Evolutionary conservation across 2,888 invertebrate genomes (phyloP).

Genomic region (Dasysyrphus albostriatus): DNA sequence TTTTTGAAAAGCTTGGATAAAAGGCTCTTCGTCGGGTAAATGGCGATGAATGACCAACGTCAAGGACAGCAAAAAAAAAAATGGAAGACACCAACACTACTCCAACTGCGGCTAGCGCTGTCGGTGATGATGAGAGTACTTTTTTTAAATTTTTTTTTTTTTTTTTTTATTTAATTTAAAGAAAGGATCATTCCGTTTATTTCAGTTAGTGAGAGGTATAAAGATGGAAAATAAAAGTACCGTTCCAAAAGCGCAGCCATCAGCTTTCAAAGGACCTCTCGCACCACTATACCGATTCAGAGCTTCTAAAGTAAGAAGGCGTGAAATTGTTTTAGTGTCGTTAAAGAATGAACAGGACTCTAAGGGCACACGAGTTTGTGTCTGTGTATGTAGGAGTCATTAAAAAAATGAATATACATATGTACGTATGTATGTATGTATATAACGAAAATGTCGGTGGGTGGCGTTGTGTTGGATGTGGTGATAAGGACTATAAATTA

Average conservation of each 20-base stretch:
- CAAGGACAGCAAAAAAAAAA: slow-evolving; percentile 38
- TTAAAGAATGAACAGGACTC: slow-evolving; percentile 39
- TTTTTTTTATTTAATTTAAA: slow-evolving; percentile 48
- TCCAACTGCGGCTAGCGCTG: slow-evolving; percentile 31
- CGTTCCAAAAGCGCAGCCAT: slow-evolving; percentile 51
- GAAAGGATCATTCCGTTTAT: slow-evolving; percentile 57
- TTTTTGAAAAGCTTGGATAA: slow-evolving; percentile 57
- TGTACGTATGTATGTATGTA: neutral
- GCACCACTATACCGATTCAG: neutral
- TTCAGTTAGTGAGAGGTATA: slow-evolving; percentile 34
- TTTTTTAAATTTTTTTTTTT: neutral
- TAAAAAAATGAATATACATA: neutral
- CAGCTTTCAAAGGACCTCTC: slow-evolving; percentile 50
- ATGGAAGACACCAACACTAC: slow-evolving; percentile 29
- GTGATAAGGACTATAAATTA: slow-evolving; percentile 66
- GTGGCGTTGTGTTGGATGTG: slow-evolving; percentile 19
- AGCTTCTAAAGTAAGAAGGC: slow-evolving; percentile 59
- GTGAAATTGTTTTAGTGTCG: slow-evolving; percentile 72
- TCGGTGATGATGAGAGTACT: slow-evolving; percentile 35
- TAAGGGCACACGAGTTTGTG: neutral
- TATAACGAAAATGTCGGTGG: neutral
- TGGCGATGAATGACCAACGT: slow-evolving; percentile 46
- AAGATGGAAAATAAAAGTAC: slow-evolving; percentile 26
- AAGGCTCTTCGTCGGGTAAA: slow-evolving; percentile 44
- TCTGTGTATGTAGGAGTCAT: slow-evolving; percentile 16